These are phyloP conservation scores for Copidosoma floridanum DNA, from an alignment of 1,140 invertebrate species.

Conservation along the genomic window DNA sequence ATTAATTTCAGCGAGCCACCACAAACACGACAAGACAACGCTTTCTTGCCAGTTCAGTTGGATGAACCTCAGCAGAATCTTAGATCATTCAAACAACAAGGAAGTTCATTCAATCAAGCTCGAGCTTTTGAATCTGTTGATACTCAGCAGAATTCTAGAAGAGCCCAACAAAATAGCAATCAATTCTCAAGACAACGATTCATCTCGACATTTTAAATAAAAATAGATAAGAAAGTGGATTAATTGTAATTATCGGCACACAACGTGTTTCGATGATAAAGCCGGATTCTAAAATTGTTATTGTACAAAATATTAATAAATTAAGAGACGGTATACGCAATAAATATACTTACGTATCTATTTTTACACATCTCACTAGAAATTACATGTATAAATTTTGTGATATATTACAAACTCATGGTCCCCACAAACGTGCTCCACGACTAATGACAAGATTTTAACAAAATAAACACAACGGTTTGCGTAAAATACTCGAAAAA, in stretches of 20 bases:
- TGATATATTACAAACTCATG: neutral
- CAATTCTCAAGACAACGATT: neutral
- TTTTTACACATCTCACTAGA: slow-evolving; percentile 11
- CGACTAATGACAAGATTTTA: neutral
- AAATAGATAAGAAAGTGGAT: neutral
- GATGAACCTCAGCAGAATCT: neutral
- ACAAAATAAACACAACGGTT: too few species aligned
- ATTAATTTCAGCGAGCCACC: slow-evolving; percentile 23
- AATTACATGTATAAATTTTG: slow-evolving; percentile 1
- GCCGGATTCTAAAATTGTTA: slow-evolving; percentile 16
- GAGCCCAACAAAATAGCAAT: neutral
- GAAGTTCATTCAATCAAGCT: too few species aligned
- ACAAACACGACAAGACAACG: too few species aligned
- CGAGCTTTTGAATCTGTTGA: too few species aligned
- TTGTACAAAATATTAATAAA: slow-evolving; percentile 19
- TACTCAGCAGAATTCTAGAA: neutral
- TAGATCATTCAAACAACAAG: neutral
- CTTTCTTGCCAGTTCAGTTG: neutral
- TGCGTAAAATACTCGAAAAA: too few species aligned
- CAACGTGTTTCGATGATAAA: neutral
- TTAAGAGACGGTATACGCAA: neutral
- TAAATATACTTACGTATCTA: neutral
- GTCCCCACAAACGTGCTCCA: neutral
- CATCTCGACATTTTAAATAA: neutral
- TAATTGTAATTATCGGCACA: too few species aligned